Base-by-base conservation (phyloP, 1,140 invertebrate species). In the Pseudomyrmex cubaensis region DNA sequence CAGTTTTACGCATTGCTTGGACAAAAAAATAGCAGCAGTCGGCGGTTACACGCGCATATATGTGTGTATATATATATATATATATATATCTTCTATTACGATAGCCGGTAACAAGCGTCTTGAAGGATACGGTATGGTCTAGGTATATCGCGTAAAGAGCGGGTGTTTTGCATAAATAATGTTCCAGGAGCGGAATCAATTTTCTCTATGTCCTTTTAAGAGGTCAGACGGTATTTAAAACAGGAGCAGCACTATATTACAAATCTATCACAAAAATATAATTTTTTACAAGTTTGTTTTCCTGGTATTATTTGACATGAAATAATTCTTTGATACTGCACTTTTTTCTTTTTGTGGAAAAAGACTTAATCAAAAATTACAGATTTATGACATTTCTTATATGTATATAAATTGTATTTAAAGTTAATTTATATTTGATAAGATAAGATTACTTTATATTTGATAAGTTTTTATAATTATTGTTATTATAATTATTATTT, bases 121-220 rank as follows among this genome's bases (percentile, higher is more conserved):
- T 73, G 76, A 73, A 66, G 76, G 86, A 88, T 87, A 87, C 75
- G 56, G 61, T 54, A 13, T 22, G 70, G 15, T 57, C 73, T 88
- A 61, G 78, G 77, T 85, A 35, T 83, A 83, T 74, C 66, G 78
- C 73, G 57, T 85, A 78, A 85, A 88, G 77, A 78, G 52, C 75
- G 72, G 83, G 9, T 85, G 48, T 88, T 88, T 88, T 88, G 86
- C 87, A 88, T 88, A 85, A 88, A 88, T 87, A 88, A 88, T 78
- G 83, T 85, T 52, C 62, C 62, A 77, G 52, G 77, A 85, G 44
- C 77, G 67, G 83, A 88, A 87, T 88, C 87, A 87, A 88, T 87
- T 88, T 88, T 87, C 86, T 85, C 67, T 82, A 87, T 85, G 35
- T 59, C 64, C 83, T 70, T 54, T 77, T 87, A 70, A 70, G 85